Base-by-base conservation (phyloP, 2,797 vertebrate species). In the Ficedula albicollis region DNA sequence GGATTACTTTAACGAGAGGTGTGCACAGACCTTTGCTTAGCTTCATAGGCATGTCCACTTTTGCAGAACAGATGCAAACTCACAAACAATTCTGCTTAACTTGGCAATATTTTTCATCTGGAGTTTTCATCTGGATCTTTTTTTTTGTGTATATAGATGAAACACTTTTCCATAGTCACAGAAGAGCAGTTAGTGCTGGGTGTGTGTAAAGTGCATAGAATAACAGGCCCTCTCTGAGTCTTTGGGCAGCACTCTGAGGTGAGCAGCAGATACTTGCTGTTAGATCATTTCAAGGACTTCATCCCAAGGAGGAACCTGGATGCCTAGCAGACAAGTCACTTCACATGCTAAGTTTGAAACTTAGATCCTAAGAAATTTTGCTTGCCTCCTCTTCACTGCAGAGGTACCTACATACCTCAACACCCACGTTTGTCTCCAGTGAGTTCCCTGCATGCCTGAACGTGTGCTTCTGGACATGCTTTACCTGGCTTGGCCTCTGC, bases 391-490 rank as follows among this genome's bases (percentile, higher is more conserved):
- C 62, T 90, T 94, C 85, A 84, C 80, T 27, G 12, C 86, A 89
- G 77, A 90, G 83, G 48, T 95, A 39, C 86, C 81, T 84, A 77
- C 94, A 97, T 97, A 93, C 94, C 84, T 95, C 87, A 90, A 94
- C 92, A 92, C 93, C 96, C 92, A 91, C 70, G 22, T 81, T 91
- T 81, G 27, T 41, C 91, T 96, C 91, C 89, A 90, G 46, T 9
- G 80, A 97, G 93, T 87, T 96, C 80, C 77, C 76, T 79, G 90
- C 96, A 11, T 92, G 95, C 88, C 94, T 84, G 70, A 88, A 89
- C 95, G 4, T 67, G 91, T 92, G 83, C 67, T 93, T 89, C 74
- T 96, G 96, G 95, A 93, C 95, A 91, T 36, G 80, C 83, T 92
- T 89, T 93, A 76, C 83, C 36, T 67, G 70, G 74, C 81, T 41